These are phyloP conservation scores for Drosophila miranda DNA, from an alignment of 1,140 invertebrate genomes.

Conservation along the genomic window DNA sequence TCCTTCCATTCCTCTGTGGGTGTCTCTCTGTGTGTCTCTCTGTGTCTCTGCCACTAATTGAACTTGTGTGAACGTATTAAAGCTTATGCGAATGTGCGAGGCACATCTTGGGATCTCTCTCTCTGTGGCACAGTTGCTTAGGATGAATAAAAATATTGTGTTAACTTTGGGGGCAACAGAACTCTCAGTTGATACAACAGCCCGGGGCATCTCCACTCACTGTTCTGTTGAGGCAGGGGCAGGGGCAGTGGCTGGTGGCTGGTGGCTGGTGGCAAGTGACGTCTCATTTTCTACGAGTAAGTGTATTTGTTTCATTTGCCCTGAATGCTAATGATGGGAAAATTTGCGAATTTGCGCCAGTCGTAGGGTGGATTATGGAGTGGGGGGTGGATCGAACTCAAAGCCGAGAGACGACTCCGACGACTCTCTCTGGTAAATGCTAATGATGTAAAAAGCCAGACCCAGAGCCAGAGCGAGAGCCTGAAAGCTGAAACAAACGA, in stretches of 20 bases:
- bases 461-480: conserved; percentile 6
- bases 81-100: conserved; percentile 61
- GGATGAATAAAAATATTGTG: conserved; percentile 78
- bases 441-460: conserved; percentile 78
- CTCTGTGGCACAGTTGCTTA: conserved; percentile 55
- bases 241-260: neutral
- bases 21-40: too few species aligned
- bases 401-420: conserved; percentile 19
- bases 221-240: too few species aligned
- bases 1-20: too few species aligned
- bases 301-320: conserved; percentile 80
- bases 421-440: conserved; percentile 60
- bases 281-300: conserved; percentile 42
- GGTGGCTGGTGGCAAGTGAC: conserved; percentile 37
- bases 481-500: conserved; percentile 73
- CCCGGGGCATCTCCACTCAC: neutral
- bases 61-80: conserved; percentile 78
- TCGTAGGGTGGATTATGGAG: conserved; percentile 18
- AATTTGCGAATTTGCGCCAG: conserved; percentile 76
- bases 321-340: conserved; percentile 81
- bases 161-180: conserved; percentile 63
- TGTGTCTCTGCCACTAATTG: conserved; percentile 64
- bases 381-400: conserved; percentile 33
- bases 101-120: conserved; percentile 13
- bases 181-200: conserved; percentile 48